A percentile compares a stretch with the other conserved stretches of the same genome.
phyloP scores from a whole-genome alignment of 64 coral and sea anemone species.

The Orbicella faveolata region DNA sequence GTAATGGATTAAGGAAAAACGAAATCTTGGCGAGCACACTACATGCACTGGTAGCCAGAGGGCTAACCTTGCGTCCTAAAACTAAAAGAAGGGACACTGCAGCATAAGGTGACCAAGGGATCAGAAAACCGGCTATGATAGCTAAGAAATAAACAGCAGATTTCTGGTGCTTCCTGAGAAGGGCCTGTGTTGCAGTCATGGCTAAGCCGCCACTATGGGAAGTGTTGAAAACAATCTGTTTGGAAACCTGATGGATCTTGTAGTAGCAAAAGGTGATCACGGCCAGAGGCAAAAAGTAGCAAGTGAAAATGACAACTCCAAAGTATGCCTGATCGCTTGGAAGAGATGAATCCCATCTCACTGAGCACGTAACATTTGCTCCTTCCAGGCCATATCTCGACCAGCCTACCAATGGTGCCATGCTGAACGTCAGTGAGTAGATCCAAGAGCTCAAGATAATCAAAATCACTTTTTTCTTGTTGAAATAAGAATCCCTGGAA shows the following conservation, averaged over 20 bases:
- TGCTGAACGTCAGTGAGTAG: constrained; percentile 26
- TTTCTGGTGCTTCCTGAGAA: neutral
- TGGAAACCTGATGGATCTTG: constrained; percentile 37
- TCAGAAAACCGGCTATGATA: neutral
- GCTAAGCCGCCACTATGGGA: neutral
- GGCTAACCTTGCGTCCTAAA: neutral
- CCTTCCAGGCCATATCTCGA: constrained; percentile 32
- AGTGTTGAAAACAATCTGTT: neutral
- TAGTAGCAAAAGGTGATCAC: constrained; percentile 43
- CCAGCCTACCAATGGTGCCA: constrained; percentile 37
- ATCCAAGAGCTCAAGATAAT: constrained; percentile 25
- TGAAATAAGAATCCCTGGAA: constrained; percentile 8
- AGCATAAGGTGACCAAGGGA: constrained; percentile 26
- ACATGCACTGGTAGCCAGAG: constrained; percentile 9
- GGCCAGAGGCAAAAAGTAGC: constrained; percentile 23
- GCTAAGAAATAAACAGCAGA: constrained; percentile 16
- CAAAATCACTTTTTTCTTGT: neutral
- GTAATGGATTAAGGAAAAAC: constrained; percentile 8
- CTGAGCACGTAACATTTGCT: constrained; percentile 13
- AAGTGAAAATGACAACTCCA: constrained; percentile 19
- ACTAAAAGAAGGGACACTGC: constrained; percentile 2
- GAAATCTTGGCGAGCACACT: constrained; percentile 12
- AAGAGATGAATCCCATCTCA: neutral
- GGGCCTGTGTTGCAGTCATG: neutral
- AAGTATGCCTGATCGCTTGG: constrained; percentile 41